phyloP scores from a whole-genome alignment of 1,140 invertebrate genomes.

The Megalopta genalis region DNA sequence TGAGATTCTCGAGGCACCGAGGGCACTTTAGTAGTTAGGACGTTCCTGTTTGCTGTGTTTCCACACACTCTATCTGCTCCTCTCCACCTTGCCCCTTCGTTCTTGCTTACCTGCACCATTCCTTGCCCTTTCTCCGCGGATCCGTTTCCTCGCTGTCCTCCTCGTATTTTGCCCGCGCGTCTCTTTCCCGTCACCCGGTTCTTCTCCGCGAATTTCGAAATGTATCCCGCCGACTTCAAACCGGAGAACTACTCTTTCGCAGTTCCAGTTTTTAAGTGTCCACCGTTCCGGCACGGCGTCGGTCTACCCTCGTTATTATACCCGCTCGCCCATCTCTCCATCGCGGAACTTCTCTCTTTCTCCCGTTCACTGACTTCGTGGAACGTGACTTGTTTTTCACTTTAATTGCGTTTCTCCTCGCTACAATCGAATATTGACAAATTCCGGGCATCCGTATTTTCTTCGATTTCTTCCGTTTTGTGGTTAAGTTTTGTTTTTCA shows the following conservation, averaged over 20 bases:
- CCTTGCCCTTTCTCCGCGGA: not conserved
- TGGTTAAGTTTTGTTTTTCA: too few species aligned
- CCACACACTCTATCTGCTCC: not conserved
- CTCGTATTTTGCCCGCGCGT: not conserved
- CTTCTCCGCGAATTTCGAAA: not conserved
- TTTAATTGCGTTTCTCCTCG: too few species aligned
- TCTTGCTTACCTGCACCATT: not conserved
- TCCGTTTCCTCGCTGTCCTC: not conserved
- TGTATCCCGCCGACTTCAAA: conserved; percentile 3
- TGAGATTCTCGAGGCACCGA: conserved; percentile 16
- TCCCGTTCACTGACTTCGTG: too few species aligned
- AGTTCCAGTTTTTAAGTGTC: conserved; percentile 12
- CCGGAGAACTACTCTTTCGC: not conserved
- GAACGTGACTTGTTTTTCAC: too few species aligned
- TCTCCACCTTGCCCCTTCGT: not conserved
- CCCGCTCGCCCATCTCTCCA: not conserved
- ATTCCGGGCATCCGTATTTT: too few species aligned
- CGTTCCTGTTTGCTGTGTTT: conserved; percentile 45
- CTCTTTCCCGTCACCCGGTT: conserved; percentile 1
- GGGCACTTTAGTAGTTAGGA: conserved; percentile 49
- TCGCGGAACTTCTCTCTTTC: not conserved
- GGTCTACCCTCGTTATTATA: conserved; percentile 9
- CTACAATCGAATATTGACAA: too few species aligned
- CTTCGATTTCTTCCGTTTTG: too few species aligned
- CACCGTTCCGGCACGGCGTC: not conserved